Conservation (phyloP, 2,113 vertebrate species). For the Oncorhynchus nerka region DNA sequence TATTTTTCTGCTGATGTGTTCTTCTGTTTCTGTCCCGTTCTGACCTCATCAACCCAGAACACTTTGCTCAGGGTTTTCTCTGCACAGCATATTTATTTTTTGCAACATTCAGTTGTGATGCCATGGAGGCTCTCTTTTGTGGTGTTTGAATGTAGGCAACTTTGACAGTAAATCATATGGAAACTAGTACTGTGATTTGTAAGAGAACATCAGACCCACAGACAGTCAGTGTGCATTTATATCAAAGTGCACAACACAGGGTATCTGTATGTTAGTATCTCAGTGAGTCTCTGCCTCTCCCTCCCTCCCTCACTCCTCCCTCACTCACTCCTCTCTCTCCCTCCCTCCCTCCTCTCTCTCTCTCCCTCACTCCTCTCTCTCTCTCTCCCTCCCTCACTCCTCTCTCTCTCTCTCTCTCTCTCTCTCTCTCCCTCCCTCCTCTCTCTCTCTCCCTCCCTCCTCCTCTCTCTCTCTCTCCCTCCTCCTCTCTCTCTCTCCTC, state of each 20-base stretch:
- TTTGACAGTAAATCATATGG: background rate
- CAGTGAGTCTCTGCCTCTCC: too few relatives aligned
- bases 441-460: too few relatives aligned
- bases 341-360: too few relatives aligned
- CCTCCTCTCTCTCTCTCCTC: fast-evolving
- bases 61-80: background rate
- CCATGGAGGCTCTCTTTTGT: background rate
- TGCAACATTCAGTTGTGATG: background rate
- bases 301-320: too few relatives aligned
- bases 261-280: too few relatives aligned
- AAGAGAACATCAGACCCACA: background rate
- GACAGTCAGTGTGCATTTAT: background rate
- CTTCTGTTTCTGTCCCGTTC: background rate
- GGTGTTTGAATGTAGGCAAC: background rate
- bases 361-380: too few relatives aligned
- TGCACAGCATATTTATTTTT: background rate
- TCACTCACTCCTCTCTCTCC: too few relatives aligned
- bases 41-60: background rate
- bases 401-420: too few relatives aligned
- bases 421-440: too few relatives aligned
- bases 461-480: too few relatives aligned
- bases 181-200: background rate
- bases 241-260: background rate
- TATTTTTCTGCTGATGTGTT: background rate
- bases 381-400: too few relatives aligned